phyloP scores from a whole-genome alignment of 2,888 invertebrate species.

The Arctia plantaginis region DNA sequence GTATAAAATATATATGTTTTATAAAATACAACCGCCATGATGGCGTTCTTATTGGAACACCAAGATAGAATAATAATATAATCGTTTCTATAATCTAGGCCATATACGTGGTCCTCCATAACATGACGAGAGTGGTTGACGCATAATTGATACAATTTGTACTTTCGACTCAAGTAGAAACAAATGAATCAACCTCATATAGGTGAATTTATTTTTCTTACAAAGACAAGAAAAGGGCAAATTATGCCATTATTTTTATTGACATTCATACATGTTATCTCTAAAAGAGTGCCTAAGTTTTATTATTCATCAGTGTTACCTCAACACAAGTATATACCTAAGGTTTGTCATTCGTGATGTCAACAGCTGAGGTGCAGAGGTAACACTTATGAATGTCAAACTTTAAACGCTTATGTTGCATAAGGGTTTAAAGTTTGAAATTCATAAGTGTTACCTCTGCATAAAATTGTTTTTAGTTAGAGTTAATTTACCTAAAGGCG shows the following conservation, averaged over 20 bases:
- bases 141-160: conserved; percentile 14
- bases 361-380: no score
- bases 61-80: neutral
- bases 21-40: neutral
- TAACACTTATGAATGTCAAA: no score
- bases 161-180: conserved; percentile 21
- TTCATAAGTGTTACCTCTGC: neutral
- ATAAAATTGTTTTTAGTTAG: neutral
- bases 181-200: conserved; percentile 14
- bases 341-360: no score
- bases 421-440: neutral
- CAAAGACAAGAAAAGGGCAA: neutral
- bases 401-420: no score
- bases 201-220: neutral
- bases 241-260: no score
- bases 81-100: conserved; percentile 1
- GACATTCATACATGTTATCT: no score
- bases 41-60: neutral
- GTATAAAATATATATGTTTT: neutral
- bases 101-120: neutral
- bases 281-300: no score
- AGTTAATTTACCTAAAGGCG: no score
- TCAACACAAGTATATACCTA: no score
- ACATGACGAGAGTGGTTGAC: conserved; percentile 14
- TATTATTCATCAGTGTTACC: no score